Evolutionary conservation across 2,888 invertebrate genomes (phyloP).

Genomic region (Encarsia formosa): DNA sequence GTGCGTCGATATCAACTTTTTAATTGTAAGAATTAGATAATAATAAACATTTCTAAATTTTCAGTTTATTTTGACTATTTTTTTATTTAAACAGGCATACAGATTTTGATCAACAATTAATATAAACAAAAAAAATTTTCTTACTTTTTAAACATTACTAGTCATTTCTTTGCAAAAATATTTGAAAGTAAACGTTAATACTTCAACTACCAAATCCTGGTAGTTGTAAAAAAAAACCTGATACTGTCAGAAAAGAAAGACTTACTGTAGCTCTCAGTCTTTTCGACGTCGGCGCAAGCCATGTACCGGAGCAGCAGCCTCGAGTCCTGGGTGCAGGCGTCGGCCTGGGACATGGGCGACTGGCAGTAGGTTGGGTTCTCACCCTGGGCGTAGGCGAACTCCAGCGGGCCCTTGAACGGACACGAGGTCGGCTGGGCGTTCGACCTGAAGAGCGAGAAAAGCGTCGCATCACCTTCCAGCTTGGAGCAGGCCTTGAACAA

Average conservation of each 20-base stretch:
- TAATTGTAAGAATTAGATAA: no score
- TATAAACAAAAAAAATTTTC: no score
- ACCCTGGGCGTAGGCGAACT: slow-evolving; percentile 74
- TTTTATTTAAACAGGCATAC: no score
- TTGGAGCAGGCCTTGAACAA: slow-evolving; percentile 58
- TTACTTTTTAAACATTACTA: no score
- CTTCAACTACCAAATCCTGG: no score
- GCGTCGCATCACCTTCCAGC: slow-evolving; percentile 69
- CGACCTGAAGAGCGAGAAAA: slow-evolving; percentile 72
- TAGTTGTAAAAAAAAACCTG: no score
- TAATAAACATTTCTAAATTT: no score
- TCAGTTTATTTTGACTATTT: background rate
- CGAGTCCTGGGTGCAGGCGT: slow-evolving; percentile 80
- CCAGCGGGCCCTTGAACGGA: slow-evolving; percentile 77
- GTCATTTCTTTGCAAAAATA: no score
- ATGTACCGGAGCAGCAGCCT: slow-evolving; percentile 75
- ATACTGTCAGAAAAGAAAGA: no score
- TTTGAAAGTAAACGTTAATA: no score
- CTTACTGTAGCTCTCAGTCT: slow-evolving; percentile 74
- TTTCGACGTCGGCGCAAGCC: slow-evolving; percentile 74
- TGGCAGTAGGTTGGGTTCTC: slow-evolving; percentile 65
- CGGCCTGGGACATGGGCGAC: slow-evolving; percentile 72
- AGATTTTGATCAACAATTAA: no score
- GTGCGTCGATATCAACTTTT: no score
- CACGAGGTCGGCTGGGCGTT: slow-evolving; percentile 69